These are phyloP conservation scores for Diacarnus erythraeanus DNA, from an alignment of 37 sponge, comb jelly and placozoan genomes.

Conservation along the genomic window DNA sequence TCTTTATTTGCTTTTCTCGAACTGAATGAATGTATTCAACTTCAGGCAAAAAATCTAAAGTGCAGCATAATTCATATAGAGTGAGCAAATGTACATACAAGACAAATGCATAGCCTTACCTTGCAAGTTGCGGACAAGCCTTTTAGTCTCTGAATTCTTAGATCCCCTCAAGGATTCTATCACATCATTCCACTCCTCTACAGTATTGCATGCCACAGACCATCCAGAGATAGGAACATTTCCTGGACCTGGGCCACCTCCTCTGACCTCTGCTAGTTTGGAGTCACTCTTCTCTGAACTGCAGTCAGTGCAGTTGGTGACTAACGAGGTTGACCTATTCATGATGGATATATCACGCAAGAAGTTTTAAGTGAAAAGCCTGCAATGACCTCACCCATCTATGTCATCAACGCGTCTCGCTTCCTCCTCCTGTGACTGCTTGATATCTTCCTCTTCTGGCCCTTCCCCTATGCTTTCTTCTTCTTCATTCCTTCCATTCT, in stretches of 20 bases:
- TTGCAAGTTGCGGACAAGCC: slow-evolving; percentile 29
- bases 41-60: slow-evolving; percentile 54
- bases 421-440: slow-evolving; percentile 9
- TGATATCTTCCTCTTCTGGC: neutral
- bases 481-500: slow-evolving; percentile 18
- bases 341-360: too few relatives aligned
- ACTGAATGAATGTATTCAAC: slow-evolving; percentile 17
- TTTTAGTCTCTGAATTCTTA: slow-evolving; percentile 31
- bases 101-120: neutral
- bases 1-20: slow-evolving; percentile 52
- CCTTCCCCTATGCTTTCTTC: neutral
- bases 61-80: too few relatives aligned
- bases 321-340: neutral
- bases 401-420: neutral
- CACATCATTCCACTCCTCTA: slow-evolving; percentile 78
- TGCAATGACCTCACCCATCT: slow-evolving; percentile 16
- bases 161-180: slow-evolving; percentile 28
- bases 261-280: neutral
- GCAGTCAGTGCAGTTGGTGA: neutral
- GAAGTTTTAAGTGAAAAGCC: neutral
- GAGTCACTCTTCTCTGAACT: neutral
- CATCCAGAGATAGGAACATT: too few relatives aligned
- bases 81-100: too few relatives aligned
- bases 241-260: neutral
- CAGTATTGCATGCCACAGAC: slow-evolving; percentile 60